phyloP scores from a whole-genome alignment of 2,888 invertebrate genomes.

The Dimorphilus gyrociliatus region DNA sequence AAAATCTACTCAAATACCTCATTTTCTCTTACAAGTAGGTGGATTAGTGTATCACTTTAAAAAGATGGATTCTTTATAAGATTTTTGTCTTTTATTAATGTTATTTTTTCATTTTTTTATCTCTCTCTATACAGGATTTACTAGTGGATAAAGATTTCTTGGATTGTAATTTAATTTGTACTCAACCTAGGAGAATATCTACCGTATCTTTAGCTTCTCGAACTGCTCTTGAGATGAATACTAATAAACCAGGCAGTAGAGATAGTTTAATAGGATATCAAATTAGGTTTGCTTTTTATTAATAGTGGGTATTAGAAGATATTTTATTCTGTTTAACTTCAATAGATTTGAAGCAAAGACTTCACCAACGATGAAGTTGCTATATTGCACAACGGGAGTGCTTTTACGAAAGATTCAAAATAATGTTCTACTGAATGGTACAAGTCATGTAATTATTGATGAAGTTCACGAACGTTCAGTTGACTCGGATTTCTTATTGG shows the following conservation, averaged over 20 bases:
- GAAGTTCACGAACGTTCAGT: conserved; percentile 34
- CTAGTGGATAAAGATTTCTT: no score
- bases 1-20: conserved; percentile 35
- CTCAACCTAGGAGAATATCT: no score
- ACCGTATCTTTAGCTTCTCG: not conserved
- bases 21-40: conserved; percentile 28
- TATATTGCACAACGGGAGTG: conserved; percentile 77
- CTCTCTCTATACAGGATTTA: no score
- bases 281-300: no score
- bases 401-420: conserved; percentile 59
- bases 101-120: no score
- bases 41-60: no score
- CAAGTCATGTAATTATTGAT: conserved; percentile 29
- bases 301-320: no score
- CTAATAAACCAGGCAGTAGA: no score
- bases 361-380: conserved; percentile 18
- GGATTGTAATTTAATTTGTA: no score
- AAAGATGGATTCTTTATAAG: no score
- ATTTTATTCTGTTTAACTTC: no score
- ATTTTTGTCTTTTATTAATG: no score
- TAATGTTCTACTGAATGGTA: conserved; percentile 39
- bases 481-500: conserved; percentile 30
- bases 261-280: conserved; percentile 11
- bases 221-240: not conserved
- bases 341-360: conserved; percentile 26